These are phyloP conservation scores for Eulemur coronatus DNA, from an alignment of 2,797 vertebrate species.

Conservation along the genomic window DNA sequence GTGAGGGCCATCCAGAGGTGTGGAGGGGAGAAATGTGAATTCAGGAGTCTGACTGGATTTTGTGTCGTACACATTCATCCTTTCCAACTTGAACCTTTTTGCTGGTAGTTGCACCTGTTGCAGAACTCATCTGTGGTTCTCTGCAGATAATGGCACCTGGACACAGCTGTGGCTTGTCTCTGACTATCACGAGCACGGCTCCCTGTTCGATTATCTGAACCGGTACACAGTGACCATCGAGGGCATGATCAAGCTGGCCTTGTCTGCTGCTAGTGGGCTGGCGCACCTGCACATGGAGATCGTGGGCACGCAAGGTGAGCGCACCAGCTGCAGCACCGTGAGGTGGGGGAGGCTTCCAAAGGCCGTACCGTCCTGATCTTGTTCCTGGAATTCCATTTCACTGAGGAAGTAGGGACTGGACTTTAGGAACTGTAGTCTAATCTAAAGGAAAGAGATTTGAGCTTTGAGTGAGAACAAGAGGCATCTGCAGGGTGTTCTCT, in stretches of 20 bases:
- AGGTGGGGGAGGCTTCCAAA: neutral
- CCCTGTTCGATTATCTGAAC: slow-evolving; percentile 98
- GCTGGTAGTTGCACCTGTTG: neutral
- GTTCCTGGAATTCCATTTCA: neutral
- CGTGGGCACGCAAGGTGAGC: slow-evolving; percentile 97
- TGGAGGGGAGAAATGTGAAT: neutral
- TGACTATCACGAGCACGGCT: slow-evolving; percentile 97
- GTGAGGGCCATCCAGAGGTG: neutral
- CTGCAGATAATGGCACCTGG: slow-evolving; percentile 97
- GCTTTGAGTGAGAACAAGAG: neutral
- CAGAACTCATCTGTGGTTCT: neutral
- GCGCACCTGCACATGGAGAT: slow-evolving; percentile 99
- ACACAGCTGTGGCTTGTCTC: slow-evolving; percentile 99
- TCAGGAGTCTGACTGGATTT: neutral
- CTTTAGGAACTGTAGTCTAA: neutral
- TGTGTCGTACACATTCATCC: neutral
- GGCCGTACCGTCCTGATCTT: neutral
- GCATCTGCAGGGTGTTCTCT: neutral
- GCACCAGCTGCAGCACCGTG: neutral
- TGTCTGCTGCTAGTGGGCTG: slow-evolving; percentile 96
- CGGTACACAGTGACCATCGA: slow-evolving; percentile 97
- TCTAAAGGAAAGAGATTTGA: neutral
- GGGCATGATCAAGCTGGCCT: slow-evolving; percentile 97
- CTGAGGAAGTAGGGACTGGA: neutral
- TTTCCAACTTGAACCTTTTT: neutral